Evolutionary conservation across 2,113 vertebrate genomes (phyloP).

Genomic region (Xiphophorus hellerii): DNA sequence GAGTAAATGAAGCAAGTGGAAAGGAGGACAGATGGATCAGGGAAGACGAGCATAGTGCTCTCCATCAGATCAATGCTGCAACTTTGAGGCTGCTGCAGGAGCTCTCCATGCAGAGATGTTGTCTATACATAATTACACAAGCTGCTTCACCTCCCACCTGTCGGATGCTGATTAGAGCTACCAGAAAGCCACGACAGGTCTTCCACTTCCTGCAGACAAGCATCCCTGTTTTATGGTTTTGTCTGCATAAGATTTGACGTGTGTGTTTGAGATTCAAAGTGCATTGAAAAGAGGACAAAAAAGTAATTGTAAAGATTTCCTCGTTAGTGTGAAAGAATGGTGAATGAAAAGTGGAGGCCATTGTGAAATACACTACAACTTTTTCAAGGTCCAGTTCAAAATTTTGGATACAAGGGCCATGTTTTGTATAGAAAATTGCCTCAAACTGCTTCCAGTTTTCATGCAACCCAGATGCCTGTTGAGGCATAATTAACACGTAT

Average conservation of each 20-base stretch:
- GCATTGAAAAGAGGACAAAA: constrained; percentile 10
- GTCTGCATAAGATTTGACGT: constrained; percentile 25
- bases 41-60: constrained; percentile 41
- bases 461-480: background rate
- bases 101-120: constrained; percentile 29
- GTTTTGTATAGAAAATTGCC: background rate
- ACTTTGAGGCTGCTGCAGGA: constrained; percentile 44
- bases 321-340: background rate
- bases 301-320: background rate
- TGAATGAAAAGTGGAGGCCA: background rate
- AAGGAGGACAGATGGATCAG: constrained; percentile 49
- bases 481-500: background rate
- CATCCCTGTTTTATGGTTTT: constrained; percentile 32
- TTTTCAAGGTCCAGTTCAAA: background rate
- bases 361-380: background rate
- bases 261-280: constrained; percentile 24
- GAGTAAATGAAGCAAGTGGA: constrained; percentile 43
- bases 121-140: constrained; percentile 53
- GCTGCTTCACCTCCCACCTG: constrained; percentile 63
- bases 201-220: constrained; percentile 40
- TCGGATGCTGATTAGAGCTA: constrained; percentile 47
- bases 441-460: background rate
- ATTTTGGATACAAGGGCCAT: background rate
- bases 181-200: constrained; percentile 38
- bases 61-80: constrained; percentile 53